Conservation (phyloP, 2,888 invertebrate species). For the Cecidostiba fungosa region DNA sequence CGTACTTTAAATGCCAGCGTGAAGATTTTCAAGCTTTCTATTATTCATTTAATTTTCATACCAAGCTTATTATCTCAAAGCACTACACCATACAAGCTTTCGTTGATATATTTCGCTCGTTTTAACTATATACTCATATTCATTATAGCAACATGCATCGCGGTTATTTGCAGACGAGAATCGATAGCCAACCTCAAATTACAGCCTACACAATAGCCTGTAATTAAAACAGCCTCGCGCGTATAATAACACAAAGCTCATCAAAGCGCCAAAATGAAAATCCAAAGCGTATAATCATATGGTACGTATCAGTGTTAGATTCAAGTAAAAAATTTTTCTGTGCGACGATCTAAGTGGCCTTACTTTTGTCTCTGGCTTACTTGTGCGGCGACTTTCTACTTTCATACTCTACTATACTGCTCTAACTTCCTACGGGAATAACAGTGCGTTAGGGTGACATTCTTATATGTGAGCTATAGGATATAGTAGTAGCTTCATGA, state of each 20-base stretch:
- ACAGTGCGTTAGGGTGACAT: conserved; percentile 46
- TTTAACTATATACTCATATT: neutral
- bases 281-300: neutral
- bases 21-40: neutral
- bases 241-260: neutral
- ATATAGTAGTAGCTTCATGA: neutral
- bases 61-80: neutral
- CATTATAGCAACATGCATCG: neutral
- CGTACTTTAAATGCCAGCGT: neutral
- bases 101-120: neutral
- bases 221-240: neutral
- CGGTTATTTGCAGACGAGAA: neutral
- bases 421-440: conserved; percentile 57
- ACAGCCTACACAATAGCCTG: neutral
- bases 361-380: conserved; percentile 40
- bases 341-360: conserved; percentile 36
- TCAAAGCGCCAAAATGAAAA: neutral
- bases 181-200: neutral
- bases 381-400: conserved; percentile 51
- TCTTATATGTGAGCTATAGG: conserved; percentile 31
- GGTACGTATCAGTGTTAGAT: conserved; percentile 35
- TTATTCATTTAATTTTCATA: neutral
- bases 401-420: conserved; percentile 47
- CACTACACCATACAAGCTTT: neutral
- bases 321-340: conserved; percentile 56